phyloP scores from a whole-genome alignment of 2,888 invertebrate genomes.

The Scaptomyza flava region DNA sequence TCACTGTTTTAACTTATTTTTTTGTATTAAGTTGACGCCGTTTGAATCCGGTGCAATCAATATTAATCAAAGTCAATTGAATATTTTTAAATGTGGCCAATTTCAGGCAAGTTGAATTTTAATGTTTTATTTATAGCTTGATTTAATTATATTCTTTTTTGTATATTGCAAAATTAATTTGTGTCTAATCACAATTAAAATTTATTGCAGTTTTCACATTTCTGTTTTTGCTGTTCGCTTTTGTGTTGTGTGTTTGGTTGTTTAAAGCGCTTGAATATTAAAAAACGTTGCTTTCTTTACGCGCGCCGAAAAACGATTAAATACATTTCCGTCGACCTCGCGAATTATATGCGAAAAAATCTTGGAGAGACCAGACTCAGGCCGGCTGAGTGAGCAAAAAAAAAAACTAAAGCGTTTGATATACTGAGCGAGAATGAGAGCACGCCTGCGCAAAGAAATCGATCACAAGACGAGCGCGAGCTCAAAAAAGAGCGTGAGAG shows the following conservation, averaged over 20 bases:
- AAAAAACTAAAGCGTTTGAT: constrained; percentile 1
- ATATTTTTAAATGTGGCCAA: constrained; percentile 34
- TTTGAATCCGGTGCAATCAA: constrained; percentile 52
- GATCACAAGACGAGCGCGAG: constrained; percentile 42
- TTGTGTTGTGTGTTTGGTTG: not conserved
- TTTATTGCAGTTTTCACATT: constrained; percentile 34
- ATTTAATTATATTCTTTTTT: constrained; percentile 10
- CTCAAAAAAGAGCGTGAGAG: not conserved
- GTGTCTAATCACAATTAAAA: constrained; percentile 51
- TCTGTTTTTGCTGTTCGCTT: constrained; percentile 15
- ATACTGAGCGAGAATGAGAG: constrained; percentile 21
- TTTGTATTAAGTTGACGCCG: not conserved
- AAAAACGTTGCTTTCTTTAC: constrained; percentile 73
- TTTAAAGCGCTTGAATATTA: constrained; percentile 29
- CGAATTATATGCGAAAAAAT: constrained; percentile 82
- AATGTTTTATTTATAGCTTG: constrained; percentile 24
- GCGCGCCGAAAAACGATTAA: constrained; percentile 81
- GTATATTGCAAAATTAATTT: constrained; percentile 21
- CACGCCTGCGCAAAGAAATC: constrained; percentile 52
- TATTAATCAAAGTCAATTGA: constrained; percentile 64
- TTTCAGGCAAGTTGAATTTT: constrained; percentile 29
- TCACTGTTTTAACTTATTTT: constrained; percentile 17
- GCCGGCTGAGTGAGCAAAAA: constrained; percentile 10
- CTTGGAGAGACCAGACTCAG: constrained; percentile 29
- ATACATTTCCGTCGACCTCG: constrained; percentile 79